These are phyloP conservation scores for Dolichotis patagonum DNA, from an alignment of 2,113 vertebrate species.

Conservation along the genomic window DNA sequence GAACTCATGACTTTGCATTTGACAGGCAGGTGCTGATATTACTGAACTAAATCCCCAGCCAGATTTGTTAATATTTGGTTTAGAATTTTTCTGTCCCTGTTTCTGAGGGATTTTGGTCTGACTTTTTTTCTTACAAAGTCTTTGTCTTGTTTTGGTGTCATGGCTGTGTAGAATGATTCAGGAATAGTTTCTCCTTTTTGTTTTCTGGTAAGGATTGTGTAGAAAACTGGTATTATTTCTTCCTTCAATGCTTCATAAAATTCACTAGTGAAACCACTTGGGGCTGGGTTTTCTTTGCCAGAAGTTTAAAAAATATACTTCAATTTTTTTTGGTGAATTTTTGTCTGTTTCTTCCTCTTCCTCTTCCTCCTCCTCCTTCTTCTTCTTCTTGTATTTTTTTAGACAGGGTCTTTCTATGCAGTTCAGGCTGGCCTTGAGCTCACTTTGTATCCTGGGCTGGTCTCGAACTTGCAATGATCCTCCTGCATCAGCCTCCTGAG, in stretches of 20 bases:
- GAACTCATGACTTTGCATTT: too few species aligned
- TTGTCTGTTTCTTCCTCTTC: not conserved
- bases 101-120: not conserved
- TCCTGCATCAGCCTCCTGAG: too few species aligned
- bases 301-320: not conserved
- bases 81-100: not conserved
- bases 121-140: not conserved
- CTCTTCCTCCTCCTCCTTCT: too few species aligned
- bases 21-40: too few species aligned
- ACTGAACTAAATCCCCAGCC: too few species aligned
- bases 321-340: not conserved
- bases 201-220: not conserved
- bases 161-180: not conserved
- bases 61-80: not conserved
- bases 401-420: too few species aligned
- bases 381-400: too few species aligned
- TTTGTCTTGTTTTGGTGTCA: not conserved
- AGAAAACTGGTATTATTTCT: not conserved
- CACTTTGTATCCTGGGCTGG: too few species aligned
- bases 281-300: not conserved
- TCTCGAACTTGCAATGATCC: too few species aligned
- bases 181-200: not conserved
- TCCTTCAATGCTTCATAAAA: not conserved
- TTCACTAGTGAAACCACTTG: not conserved
- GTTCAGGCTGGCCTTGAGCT: too few species aligned